These are phyloP conservation scores for Fulica atra DNA, from an alignment of 2,113 vertebrate species.

Conservation along the genomic window DNA sequence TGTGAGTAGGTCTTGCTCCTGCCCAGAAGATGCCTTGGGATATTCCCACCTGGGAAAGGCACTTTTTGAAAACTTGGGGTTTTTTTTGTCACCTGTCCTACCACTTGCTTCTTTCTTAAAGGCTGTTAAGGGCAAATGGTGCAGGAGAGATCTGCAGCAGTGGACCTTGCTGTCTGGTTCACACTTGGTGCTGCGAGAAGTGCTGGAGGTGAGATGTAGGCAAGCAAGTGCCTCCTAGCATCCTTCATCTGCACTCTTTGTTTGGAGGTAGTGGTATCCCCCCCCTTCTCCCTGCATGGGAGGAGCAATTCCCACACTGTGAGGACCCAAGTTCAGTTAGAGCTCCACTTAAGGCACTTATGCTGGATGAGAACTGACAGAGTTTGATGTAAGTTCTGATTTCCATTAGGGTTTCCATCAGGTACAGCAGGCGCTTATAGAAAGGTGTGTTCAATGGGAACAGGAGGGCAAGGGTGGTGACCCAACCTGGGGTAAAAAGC, in stretches of 20 bases:
- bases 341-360: conserved; percentile 43
- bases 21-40: background rate
- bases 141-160: background rate
- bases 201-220: background rate
- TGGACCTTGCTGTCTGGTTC: background rate
- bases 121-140: background rate
- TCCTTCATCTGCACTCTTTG: background rate
- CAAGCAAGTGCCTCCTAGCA: background rate
- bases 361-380: background rate
- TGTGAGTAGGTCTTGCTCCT: background rate
- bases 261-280: conserved; percentile 49
- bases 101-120: background rate
- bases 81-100: background rate
- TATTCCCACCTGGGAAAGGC: background rate
- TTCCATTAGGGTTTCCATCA: background rate
- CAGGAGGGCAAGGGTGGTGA: background rate
- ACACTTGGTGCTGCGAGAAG: background rate
- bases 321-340: conserved; percentile 55
- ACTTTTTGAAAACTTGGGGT: background rate
- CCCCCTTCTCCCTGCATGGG: background rate
- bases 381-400: conserved; percentile 8
- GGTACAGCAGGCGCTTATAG: background rate
- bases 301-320: conserved; percentile 69
- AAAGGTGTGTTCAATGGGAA: background rate
- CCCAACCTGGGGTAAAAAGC: background rate